Base-by-base conservation (phyloP, 2,797 vertebrate species). In the Buphagus erythrorhynchus region DNA sequence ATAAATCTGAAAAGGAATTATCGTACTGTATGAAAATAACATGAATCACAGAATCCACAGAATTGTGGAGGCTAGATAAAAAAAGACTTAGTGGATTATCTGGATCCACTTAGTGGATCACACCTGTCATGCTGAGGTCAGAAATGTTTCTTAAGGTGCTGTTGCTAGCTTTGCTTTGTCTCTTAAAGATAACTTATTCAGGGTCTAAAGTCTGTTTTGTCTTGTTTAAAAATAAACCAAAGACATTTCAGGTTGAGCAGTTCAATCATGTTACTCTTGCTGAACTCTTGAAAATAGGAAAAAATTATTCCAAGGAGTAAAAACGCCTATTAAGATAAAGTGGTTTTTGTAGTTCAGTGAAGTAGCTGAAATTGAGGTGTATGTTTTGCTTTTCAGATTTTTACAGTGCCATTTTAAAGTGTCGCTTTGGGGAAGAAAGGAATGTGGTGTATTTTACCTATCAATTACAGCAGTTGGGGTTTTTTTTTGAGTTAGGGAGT, bases 101-200 rank as follows among this genome's bases (percentile, higher is more conserved):
- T 90, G 65, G 38, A 84, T 88, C 33, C 84, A 77, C 48, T 74
- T 77, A 38, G 72, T 84, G 42, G 42, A 86, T 94, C 93, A 82
- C 45, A 45, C 33, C 67, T 79, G 75, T 90, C 72, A 68, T 38
- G 16, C 45, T 71, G 11, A 66, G 51, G 69, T 91, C 52, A 80
- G 77, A 65, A 84, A 86, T 66, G 46, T 90, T 90, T 95, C 51
- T 51, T 88, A 78, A 73, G 28, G 63, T 71, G 42, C 17, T 63
- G 1, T 26, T 46, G n/a, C 67, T 74, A 33, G 63, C 28, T 87
- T 71, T 51, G 18, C 29, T 61, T 79, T 0, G 0, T 88, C 28
- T 61, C 52, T 55, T 82, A 45, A 43, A 71, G 25, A 14, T 35
- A 68, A 62, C 14, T 79, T 75, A 49, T 5, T 90, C 18, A 22